Conservation (phyloP, 2,113 vertebrate species). For the Onychostoma macrolepis region DNA sequence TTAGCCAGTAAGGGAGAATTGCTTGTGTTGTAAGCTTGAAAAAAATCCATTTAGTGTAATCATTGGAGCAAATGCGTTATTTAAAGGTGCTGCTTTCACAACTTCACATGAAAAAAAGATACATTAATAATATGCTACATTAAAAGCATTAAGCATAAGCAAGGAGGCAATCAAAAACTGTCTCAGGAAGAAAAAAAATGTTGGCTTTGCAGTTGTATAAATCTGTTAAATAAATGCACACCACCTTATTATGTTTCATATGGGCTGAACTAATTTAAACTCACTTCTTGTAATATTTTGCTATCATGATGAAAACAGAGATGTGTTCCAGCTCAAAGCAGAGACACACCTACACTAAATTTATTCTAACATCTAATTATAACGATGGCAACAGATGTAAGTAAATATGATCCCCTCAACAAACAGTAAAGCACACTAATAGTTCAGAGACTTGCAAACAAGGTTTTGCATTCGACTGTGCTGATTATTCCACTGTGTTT, state of each 20-base stretch:
- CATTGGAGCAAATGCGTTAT: neutral
- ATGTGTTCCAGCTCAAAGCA: neutral
- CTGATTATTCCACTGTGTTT: neutral
- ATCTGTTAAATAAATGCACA: neutral
- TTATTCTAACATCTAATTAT: neutral
- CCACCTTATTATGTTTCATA: neutral
- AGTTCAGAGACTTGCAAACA: neutral
- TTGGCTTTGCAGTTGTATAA: neutral
- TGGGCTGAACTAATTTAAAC: neutral
- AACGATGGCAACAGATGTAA: neutral
- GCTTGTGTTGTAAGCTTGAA: neutral
- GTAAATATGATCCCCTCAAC: neutral
- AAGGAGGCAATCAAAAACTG: neutral
- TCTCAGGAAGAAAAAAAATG: neutral
- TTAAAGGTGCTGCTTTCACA: neutral
- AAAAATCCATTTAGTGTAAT: neutral
- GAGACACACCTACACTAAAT: neutral
- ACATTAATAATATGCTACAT: neutral
- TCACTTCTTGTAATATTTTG: neutral
- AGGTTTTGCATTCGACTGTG: neutral
- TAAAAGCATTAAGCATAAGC: neutral
- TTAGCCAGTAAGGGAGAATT: neutral
- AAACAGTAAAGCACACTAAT: neutral
- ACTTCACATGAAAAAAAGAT: neutral
- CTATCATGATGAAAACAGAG: no score